Evolutionary conservation across 2,113 vertebrate species (phyloP).

Genomic region (Scomber colias): DNA sequence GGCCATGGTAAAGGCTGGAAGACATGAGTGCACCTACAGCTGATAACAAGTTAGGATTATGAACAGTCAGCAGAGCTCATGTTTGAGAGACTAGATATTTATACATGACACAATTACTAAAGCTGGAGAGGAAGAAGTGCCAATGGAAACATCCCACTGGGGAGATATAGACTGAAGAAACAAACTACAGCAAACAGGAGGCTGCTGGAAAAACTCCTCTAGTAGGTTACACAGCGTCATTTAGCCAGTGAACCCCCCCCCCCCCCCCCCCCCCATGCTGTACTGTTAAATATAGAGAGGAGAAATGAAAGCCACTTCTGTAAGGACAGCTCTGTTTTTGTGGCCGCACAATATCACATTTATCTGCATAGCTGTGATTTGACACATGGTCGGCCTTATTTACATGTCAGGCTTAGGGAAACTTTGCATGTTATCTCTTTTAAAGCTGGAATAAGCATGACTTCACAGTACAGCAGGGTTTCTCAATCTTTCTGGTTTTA

Average conservation of each 20-base stretch:
- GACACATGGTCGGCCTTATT: not conserved
- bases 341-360: not conserved
- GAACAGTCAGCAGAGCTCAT: conserved; percentile 3
- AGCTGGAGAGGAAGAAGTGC: conserved; percentile 8
- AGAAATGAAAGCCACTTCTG: not conserved
- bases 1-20: too few species aligned
- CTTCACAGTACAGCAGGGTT: too few species aligned
- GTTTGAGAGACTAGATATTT: conserved; percentile 25
- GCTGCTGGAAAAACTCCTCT: conserved; percentile 28
- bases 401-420: too few species aligned
- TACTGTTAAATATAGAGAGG: conserved; percentile 10
- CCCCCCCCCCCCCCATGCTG: not conserved
- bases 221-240: conserved; percentile 8
- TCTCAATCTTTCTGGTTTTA: too few species aligned
- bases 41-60: not conserved
- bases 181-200: conserved; percentile 15
- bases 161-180: not conserved
- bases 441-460: too few species aligned
- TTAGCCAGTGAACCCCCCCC: not conserved
- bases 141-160: conserved; percentile 16
- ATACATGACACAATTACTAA: conserved; percentile 39
- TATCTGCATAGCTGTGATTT: not conserved
- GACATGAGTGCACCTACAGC: not conserved
- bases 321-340: not conserved
- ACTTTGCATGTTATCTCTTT: too few species aligned